A percentile compares a stretch with the other conserved stretches of the same genome.
phyloP scores from a whole-genome alignment of 2,888 invertebrate species.

The Parascotia fuliginaria region DNA sequence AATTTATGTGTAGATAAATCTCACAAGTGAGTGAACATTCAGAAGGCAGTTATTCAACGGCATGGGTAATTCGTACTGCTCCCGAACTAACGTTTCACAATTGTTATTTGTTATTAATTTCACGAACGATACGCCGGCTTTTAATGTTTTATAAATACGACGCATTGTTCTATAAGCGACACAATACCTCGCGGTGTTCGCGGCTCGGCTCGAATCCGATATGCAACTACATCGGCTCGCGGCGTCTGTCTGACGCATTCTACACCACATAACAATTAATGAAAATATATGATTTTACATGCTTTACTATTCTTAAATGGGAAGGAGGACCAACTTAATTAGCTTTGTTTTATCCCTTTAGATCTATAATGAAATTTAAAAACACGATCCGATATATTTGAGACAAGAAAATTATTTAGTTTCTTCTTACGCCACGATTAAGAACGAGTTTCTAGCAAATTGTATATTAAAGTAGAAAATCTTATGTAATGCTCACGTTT shows the following conservation, averaged over 20 bases:
- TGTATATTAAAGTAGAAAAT: not conserved
- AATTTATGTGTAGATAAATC: conserved; percentile 5
- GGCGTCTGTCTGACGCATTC: conserved; percentile 71
- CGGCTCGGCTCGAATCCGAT: conserved; percentile 74
- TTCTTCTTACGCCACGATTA: not conserved
- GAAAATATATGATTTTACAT: conserved; percentile 34
- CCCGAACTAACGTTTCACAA: conserved; percentile 84
- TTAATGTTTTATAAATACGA: conserved; percentile 86
- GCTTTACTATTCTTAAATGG: not conserved
- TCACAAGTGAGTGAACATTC: conserved; percentile 37
- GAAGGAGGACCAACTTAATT: not conserved
- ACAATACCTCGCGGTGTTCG: conserved; percentile 79
- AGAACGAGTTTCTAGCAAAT: not conserved
- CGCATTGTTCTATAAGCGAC: conserved; percentile 84
- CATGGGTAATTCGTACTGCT: conserved; percentile 80
- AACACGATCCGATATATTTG: not conserved
- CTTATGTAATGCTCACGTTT: not conserved
- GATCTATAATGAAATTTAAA: too few species aligned
- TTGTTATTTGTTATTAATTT: conserved; percentile 86
- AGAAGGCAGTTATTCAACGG: conserved; percentile 68
- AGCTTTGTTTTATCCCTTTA: too few species aligned
- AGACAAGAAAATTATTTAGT: not conserved
- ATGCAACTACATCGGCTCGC: conserved; percentile 61
- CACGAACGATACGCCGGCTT: conserved; percentile 84
- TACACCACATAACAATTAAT: conserved; percentile 46